A percentile compares a stretch with the other conserved stretches of the same genome.
These are phyloP conservation scores for Saimiri boliviensis DNA, from an alignment of 2,113 vertebrate genomes.

Conservation along the genomic window DNA sequence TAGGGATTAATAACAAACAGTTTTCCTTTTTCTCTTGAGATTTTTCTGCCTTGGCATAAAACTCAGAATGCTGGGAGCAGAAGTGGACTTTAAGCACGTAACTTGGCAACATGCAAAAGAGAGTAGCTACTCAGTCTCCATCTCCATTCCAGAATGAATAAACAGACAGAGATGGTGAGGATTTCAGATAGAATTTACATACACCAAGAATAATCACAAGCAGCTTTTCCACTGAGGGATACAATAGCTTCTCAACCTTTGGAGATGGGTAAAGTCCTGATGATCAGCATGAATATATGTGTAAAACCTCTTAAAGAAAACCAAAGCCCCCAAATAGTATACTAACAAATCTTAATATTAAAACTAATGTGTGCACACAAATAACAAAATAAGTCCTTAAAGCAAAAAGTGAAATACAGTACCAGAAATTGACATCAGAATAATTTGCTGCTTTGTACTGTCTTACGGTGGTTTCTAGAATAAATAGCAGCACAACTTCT, in stretches of 20 bases:
- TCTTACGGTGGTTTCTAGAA: slow-evolving; percentile 17
- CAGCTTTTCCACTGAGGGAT: background rate
- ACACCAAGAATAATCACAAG: background rate
- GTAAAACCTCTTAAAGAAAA: background rate
- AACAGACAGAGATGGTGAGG: background rate
- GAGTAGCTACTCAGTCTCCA: background rate
- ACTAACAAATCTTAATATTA: slow-evolving; percentile 36
- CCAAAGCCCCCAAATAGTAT: background rate
- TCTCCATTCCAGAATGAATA: background rate
- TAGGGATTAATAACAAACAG: background rate
- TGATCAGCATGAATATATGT: background rate
- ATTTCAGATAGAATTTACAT: background rate
- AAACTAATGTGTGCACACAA: slow-evolving; percentile 50
- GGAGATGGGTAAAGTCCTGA: background rate
- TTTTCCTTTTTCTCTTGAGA: background rate
- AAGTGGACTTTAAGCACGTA: background rate
- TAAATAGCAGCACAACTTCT: background rate
- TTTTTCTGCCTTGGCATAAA: background rate
- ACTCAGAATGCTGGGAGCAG: background rate
- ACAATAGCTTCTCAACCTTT: background rate
- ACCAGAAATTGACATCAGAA: slow-evolving; percentile 5
- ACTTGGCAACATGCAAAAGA: background rate
- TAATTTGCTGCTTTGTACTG: background rate
- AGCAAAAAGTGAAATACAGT: slow-evolving; percentile 11
- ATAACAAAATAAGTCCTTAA: slow-evolving; percentile 51